phyloP scores from a whole-genome alignment of 1,140 invertebrate genomes.

The Formica exsecta region DNA sequence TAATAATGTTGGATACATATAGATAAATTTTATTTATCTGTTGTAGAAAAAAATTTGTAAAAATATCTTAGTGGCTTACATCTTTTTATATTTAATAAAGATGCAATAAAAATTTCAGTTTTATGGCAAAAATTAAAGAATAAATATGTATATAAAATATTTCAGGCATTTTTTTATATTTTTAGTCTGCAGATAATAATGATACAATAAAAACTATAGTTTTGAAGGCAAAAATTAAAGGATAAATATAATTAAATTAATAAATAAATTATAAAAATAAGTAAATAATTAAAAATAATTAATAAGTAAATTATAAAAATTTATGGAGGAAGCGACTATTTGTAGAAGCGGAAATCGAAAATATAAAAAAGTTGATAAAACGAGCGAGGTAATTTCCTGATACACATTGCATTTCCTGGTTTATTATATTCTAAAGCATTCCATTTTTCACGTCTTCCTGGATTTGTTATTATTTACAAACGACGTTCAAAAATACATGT shows the following conservation, averaged over 20 bases:
- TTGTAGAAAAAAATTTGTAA: background rate
- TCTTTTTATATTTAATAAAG: background rate
- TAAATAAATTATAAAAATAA: too few relatives aligned
- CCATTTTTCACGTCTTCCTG: constrained; percentile 8
- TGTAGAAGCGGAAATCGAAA: background rate
- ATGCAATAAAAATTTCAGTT: background rate
- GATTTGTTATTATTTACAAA: constrained; percentile 55
- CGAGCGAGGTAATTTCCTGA: background rate
- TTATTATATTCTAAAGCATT: background rate
- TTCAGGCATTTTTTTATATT: background rate
- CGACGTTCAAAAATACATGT: background rate
- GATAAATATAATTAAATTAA: background rate
- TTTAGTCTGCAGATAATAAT: background rate
- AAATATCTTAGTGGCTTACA: too few relatives aligned
- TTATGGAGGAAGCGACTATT: background rate
- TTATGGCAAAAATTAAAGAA: background rate
- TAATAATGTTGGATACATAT: background rate
- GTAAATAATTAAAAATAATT: too few relatives aligned
- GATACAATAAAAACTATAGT: too few relatives aligned
- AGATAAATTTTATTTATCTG: background rate
- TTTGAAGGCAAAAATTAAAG: background rate
- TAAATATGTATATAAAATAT: constrained; percentile 3
- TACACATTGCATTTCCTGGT: constrained; percentile 21
- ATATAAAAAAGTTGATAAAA: constrained; percentile 11
- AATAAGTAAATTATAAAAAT: background rate